These are phyloP conservation scores for Caenorhabditis doughertyi DNA, from an alignment of 2,888 invertebrate species.

Conservation along the genomic window DNA sequence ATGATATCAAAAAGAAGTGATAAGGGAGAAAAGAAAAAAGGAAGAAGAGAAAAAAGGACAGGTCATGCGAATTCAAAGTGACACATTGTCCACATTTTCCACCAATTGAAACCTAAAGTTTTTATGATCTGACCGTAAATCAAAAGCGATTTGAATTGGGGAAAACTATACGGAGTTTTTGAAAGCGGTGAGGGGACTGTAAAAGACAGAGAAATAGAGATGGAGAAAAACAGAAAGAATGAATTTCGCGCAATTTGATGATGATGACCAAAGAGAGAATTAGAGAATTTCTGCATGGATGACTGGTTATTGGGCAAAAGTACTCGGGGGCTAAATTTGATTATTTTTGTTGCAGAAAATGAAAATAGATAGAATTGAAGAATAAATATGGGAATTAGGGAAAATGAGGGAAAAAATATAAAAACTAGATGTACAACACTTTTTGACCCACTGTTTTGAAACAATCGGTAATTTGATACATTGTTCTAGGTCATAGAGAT, in stretches of 20 bases:
- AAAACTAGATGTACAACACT: too few relatives aligned
- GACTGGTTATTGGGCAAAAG: conserved; percentile 23
- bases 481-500: too few relatives aligned
- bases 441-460: too few relatives aligned
- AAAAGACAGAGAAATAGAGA: conserved; percentile 35
- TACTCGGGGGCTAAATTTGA: conserved; percentile 16
- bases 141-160: conserved; percentile 20
- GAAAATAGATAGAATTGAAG: too few relatives aligned
- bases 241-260: conserved; percentile 21
- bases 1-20: conserved; percentile 37
- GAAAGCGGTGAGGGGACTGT: conserved; percentile 8
- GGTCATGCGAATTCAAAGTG: conserved; percentile 40
- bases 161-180: conserved; percentile 4
- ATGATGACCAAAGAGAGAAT: conserved; percentile 32
- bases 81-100: too few relatives aligned
- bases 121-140: conserved; percentile 48
- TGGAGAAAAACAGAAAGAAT: conserved; percentile 2
- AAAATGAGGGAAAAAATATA: too few relatives aligned
- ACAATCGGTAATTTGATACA: too few relatives aligned
- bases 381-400: background rate
- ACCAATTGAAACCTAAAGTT: background rate
- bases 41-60: conserved; percentile 20
- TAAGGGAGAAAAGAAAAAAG: conserved; percentile 13
- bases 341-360: background rate
- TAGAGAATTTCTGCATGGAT: conserved; percentile 37